Conservation (phyloP, 2,113 vertebrate genomes). For the Tenrec ecaudatus region DNA sequence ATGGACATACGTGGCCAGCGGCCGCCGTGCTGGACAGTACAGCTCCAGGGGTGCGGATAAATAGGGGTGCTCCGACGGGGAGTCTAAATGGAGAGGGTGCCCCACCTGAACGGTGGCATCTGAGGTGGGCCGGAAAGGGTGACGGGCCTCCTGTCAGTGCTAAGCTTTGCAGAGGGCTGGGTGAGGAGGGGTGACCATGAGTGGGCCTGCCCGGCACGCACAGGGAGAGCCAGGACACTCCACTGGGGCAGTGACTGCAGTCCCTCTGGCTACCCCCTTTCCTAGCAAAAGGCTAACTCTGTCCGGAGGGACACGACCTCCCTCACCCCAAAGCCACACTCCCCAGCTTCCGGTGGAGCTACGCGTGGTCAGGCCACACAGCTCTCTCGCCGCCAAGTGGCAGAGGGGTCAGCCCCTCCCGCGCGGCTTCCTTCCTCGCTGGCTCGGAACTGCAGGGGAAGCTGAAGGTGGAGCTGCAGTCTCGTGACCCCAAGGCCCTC, state of each 20-base stretch:
- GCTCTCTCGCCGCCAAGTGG: neutral
- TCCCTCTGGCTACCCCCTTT: fast-evolving
- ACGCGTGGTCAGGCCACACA: fast-evolving
- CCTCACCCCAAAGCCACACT: neutral
- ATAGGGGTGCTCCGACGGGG: neutral
- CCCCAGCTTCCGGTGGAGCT: neutral
- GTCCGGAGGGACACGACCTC: neutral
- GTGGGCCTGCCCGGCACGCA: neutral
- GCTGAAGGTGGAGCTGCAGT: neutral
- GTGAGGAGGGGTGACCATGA: neutral
- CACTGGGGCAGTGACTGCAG: fast-evolving
- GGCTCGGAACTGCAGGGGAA: neutral
- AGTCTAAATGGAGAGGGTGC: neutral
- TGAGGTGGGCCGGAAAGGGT: neutral
- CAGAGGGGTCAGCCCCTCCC: neutral
- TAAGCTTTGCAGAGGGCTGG: neutral
- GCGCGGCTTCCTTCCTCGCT: neutral
- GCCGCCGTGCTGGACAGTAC: neutral
- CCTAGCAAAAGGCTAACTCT: fast-evolving
- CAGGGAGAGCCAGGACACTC: fast-evolving
- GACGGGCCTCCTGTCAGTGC: no score
- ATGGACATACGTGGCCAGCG: no score
- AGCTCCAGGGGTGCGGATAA: neutral
- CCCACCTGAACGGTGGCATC: fast-evolving
- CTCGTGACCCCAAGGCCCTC: neutral